Evolutionary conservation across 2,797 vertebrate genomes (phyloP), one percentile per base, ranked within the genome.

Genomic region (Telmatherina bonti): DNA sequence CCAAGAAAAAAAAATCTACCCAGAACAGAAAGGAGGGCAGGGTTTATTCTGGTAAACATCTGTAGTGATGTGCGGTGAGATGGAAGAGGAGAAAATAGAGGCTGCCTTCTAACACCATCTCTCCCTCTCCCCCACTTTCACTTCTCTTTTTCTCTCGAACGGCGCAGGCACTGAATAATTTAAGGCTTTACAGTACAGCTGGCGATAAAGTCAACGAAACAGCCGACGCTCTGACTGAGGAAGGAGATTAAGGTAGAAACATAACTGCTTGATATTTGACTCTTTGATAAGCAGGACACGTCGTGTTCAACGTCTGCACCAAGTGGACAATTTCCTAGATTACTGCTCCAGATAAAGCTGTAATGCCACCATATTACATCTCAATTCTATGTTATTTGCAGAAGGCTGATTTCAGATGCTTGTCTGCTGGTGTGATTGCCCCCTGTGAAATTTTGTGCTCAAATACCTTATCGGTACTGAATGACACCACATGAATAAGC

Each of bases 81-180:
- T 18, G 56, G 81, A 82, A 87, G 82, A 73, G 70, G 65, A 76
- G 71, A 59, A 85, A 87, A 84, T 70, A 76, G 72, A 82, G 76
- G 81, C 74, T 72, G 72, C 84, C 76, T 78, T 80, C 69, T 67
- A 49, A 85, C 79, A 86, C 88, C 88, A 83, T 84, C 58, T 61
- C 83, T 33, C 59, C 16, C 67, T 56, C 16, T 65, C 57, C 31
- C 45, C 4, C 20, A 4, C 45, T 20, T 22, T n/a, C 29, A 33
- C 26, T 67, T 67, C 70, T 71, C 63, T 41, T 64, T 67, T 31
- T 77, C 74, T 78, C 75, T 75, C 74, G 60, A 78, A 84, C 74
- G 78, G 79, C 63, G 76, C 72, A 78, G 47, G 72, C 76, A 73
- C 77, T 89, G 85, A 91, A 91, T 91, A 86, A 91, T 87, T 91